These are phyloP conservation scores for Phytoseiulus persimilis DNA, from an alignment of 2,888 invertebrate genomes.

Conservation along the genomic window DNA sequence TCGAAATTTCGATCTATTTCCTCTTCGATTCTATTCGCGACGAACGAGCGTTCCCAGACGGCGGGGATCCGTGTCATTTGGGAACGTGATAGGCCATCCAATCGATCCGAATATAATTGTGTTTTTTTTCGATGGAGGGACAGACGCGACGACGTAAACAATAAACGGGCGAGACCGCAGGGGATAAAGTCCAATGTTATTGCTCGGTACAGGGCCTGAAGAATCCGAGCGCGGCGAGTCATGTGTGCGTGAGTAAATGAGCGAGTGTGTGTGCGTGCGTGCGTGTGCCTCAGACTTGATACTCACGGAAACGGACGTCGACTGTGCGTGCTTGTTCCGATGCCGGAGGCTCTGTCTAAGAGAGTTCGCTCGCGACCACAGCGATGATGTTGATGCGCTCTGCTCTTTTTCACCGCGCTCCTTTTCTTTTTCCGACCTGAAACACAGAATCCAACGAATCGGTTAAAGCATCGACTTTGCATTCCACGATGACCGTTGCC, in stretches of 20 bases:
- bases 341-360: conserved; percentile 24
- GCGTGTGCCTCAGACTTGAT: background rate
- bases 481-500: background rate
- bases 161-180: background rate
- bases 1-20: background rate
- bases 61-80: background rate
- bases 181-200: background rate
- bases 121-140: background rate
- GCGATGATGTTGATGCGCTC: background rate
- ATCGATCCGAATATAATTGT: background rate
- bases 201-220: background rate
- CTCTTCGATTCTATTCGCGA: background rate
- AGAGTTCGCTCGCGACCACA: conserved; percentile 35
- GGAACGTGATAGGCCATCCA: background rate
- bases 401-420: conserved; percentile 20
- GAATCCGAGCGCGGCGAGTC: background rate
- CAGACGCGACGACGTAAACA: background rate
- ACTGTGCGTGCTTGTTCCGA: conserved; percentile 33
- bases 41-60: background rate
- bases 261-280: too few relatives aligned
- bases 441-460: background rate
- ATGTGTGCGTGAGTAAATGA: background rate
- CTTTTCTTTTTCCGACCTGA: conserved; percentile 26
- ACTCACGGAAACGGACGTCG: conserved; percentile 37
- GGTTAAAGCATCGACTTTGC: background rate